A percentile compares a stretch with the other conserved stretches of the same genome.
Conservation (phyloP, 2,888 invertebrate genomes). For the Drosophila pullipes region DNA sequence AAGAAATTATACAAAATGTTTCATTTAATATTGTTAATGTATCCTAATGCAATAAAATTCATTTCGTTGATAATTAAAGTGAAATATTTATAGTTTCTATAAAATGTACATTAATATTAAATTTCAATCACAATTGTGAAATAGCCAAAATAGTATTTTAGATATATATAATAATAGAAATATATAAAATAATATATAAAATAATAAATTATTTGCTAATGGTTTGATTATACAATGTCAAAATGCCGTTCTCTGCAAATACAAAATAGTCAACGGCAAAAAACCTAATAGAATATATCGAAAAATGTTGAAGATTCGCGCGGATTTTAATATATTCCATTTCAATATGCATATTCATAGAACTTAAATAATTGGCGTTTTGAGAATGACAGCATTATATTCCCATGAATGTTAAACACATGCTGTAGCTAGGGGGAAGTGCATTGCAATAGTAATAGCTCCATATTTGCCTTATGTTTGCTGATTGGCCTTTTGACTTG, state of each 20-base stretch:
- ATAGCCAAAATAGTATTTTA: background rate
- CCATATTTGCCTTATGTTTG: slow-evolving; percentile 13
- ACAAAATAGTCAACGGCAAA: background rate
- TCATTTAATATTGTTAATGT: background rate
- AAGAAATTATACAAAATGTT: too few species aligned
- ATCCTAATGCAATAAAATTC: background rate
- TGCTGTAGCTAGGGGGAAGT: background rate
- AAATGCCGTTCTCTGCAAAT: background rate
- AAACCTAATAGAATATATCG: background rate
- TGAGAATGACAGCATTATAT: background rate
- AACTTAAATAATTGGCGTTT: background rate
- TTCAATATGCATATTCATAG: background rate
- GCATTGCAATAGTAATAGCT: background rate
- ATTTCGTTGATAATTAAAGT: background rate
- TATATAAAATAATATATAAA: too few species aligned
- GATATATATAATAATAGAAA: too few species aligned
- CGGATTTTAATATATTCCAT: background rate
- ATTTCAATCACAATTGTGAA: background rate
- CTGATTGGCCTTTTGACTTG: slow-evolving; percentile 17
- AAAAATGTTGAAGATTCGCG: background rate
- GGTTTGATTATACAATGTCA: background rate
- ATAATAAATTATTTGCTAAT: background rate
- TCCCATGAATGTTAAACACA: background rate
- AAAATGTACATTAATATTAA: background rate
- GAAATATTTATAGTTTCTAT: background rate